These are phyloP conservation scores for Phalacrocorax carbo DNA, from an alignment of 2,113 vertebrate species.

Conservation along the genomic window DNA sequence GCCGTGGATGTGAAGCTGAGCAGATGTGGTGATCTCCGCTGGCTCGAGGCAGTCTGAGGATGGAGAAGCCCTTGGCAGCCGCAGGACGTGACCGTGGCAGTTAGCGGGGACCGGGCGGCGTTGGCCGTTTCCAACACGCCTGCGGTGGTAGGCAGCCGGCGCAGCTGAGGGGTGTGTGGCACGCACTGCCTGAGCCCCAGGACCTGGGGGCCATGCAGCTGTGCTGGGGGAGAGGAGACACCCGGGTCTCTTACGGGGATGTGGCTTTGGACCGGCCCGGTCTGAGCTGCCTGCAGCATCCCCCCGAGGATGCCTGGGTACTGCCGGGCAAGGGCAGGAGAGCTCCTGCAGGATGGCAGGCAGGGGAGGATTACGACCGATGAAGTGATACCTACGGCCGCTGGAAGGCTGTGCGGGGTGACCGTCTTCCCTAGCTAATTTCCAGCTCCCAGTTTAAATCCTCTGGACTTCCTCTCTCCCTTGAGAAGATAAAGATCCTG, in stretches of 20 bases:
- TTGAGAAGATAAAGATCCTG: conserved; percentile 20
- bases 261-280: neutral
- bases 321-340: neutral
- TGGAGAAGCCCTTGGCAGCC: neutral
- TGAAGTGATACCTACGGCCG: neutral
- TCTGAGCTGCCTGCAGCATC: neutral
- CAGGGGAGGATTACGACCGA: neutral
- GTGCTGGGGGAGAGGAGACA: neutral
- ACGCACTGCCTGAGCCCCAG: rapidly evolving
- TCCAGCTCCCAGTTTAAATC: neutral
- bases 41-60: neutral
- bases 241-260: rapidly evolving
- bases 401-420: neutral
- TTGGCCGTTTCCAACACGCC: rapidly evolving
- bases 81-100: neutral
- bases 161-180: neutral
- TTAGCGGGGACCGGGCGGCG: neutral
- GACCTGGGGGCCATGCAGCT: rapidly evolving
- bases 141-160: neutral
- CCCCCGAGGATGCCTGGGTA: neutral
- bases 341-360: neutral
- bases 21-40: neutral
- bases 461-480: neutral
- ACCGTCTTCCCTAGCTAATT: neutral
- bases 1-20: rapidly evolving